Evolutionary conservation across 1,140 invertebrate species (phyloP).

Genomic region (Drosophila eugracilis): DNA sequence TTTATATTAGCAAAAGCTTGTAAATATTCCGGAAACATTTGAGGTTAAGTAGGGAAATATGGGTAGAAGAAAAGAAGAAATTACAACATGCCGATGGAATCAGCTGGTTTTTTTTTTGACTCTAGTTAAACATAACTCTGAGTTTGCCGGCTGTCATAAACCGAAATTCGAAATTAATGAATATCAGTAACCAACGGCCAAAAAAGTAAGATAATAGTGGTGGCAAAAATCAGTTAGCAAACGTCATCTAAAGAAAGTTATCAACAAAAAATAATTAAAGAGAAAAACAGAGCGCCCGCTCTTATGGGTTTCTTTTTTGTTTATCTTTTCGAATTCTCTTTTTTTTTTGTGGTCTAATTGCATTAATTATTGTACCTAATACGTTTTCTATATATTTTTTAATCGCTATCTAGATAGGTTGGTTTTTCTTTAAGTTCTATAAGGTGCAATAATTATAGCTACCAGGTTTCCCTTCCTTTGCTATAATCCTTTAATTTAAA

Average conservation of each 20-base stretch:
- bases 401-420: background rate
- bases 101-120: conserved; percentile 52
- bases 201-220: background rate
- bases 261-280: conserved; percentile 14
- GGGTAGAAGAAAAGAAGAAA: conserved; percentile 13
- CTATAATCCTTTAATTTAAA: too few relatives aligned
- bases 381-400: background rate
- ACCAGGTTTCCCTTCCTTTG: too few relatives aligned
- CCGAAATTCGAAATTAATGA: background rate
- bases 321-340: conserved; percentile 2
- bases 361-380: too few relatives aligned
- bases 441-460: too few relatives aligned
- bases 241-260: conserved; percentile 74
- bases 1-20: background rate
- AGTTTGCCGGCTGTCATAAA: conserved; percentile 17
- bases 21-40: conserved; percentile 9
- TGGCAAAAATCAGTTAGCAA: conserved; percentile 24
- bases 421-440: too few relatives aligned
- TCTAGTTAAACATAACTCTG: background rate
- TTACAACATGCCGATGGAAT: conserved; percentile 58
- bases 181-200: background rate
- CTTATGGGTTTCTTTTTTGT: background rate
- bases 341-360: background rate
- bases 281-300: conserved; percentile 1
- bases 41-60: conserved; percentile 26